phyloP scores from a whole-genome alignment of 2,888 invertebrate species.

The Melinaea marsaeus region DNA sequence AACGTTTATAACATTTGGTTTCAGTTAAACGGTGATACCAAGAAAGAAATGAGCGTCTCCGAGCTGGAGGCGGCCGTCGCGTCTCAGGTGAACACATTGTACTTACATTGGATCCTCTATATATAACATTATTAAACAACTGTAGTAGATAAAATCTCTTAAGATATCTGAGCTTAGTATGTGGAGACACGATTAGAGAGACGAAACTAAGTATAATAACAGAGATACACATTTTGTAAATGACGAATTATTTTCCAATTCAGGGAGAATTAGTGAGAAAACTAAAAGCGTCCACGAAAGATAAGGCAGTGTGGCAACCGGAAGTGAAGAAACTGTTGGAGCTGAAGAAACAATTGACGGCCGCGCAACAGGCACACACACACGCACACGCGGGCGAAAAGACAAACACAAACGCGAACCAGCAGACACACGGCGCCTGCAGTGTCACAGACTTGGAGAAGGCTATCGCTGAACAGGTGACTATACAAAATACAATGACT shows the following conservation, averaged over 20 bases:
- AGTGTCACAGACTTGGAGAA: conserved; percentile 69
- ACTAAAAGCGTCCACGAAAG: conserved; percentile 85
- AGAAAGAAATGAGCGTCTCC: conserved; percentile 28
- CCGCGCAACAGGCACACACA: conserved; percentile 34
- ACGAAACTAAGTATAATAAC: not conserved
- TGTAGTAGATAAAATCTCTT: too few relatives aligned
- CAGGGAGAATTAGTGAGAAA: conserved; percentile 86
- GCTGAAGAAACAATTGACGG: conserved; percentile 83
- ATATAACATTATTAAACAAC: too few relatives aligned
- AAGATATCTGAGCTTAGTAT: too few relatives aligned
- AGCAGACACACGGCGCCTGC: conserved; percentile 19
- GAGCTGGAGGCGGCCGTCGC: conserved; percentile 49
- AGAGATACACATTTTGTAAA: not conserved
- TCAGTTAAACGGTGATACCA: conserved; percentile 39
- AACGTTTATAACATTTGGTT: conserved; percentile 16
- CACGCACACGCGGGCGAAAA: too few relatives aligned
- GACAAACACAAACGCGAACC: conserved; percentile 2
- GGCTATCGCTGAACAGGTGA: conserved; percentile 79
- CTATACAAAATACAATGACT: not conserved
- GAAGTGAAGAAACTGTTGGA: conserved; percentile 85
- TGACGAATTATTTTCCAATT: conserved; percentile 1
- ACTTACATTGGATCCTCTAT: too few relatives aligned
- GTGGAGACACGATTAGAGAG: too few relatives aligned
- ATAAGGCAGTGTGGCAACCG: conserved; percentile 86
- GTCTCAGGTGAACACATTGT: conserved; percentile 41